A percentile compares a stretch with the other conserved stretches of the same genome.
phyloP scores from a whole-genome alignment of 2,113 vertebrate genomes.

The Myrmecobius fasciatus region DNA sequence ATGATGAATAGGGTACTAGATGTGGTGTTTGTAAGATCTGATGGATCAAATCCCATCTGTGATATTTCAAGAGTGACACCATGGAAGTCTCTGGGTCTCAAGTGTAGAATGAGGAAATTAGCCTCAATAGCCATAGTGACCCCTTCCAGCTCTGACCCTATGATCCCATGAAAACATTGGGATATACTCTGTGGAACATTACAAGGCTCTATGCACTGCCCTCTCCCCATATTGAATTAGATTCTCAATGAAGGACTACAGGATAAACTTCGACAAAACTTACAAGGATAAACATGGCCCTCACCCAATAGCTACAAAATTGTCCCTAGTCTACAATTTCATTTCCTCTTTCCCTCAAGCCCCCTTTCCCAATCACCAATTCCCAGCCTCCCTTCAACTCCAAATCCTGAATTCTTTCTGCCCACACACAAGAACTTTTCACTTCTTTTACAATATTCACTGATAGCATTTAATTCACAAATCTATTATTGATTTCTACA shows the following conservation, averaged over 20 bases:
- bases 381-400: neutral
- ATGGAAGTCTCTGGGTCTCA: neutral
- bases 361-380: neutral
- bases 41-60: no score
- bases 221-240: neutral
- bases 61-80: no score
- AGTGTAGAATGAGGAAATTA: neutral
- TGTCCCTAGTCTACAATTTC: neutral
- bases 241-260: constrained; percentile 21
- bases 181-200: constrained; percentile 24
- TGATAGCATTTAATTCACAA: neutral
- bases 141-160: neutral
- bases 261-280: constrained; percentile 19
- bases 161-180: constrained; percentile 31
- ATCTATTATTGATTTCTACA: neutral
- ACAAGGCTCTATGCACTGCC: neutral
- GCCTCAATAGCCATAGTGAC: neutral
- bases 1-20: no score
- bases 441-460: constrained; percentile 12
- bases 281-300: neutral
- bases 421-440: neutral
- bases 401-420: neutral
- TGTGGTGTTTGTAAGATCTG: no score
- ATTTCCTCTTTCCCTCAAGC: neutral
- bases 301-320: neutral